Base-by-base conservation (phyloP, 2,888 invertebrate genomes). In the Luffia ferchaultella region DNA sequence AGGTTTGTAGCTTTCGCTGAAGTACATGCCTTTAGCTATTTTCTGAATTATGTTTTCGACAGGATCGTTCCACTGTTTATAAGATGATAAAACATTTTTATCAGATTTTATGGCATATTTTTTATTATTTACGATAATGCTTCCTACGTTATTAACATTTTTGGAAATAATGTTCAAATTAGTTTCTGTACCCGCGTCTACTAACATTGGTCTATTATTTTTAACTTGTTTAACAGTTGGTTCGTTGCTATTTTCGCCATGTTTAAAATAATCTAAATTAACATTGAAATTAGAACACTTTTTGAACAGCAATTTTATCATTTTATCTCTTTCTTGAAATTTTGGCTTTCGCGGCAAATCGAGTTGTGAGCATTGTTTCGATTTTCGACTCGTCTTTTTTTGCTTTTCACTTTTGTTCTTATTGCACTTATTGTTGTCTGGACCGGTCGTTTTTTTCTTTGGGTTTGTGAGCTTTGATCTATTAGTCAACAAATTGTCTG, bases 41-140 rank as follows among this genome's bases (percentile, higher is more conserved):
- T 78, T 79, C 51, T 59, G 70, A 42, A 80, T 73, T 16, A 82
- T 68, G 52, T 67, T 76, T n/a, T 82, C 82, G 48, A 80, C 71
- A 47, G 76, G 72, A 46, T 78, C 76, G n/a, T 45, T 45, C 7
- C 2, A 2, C 9, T 18, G 18, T 18, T 18, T 45, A 12, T 45
- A 30, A 30, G 30, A 12, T 30, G 30, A 30, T 30, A 30, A 30
- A 30, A 12, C 5, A 30, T 7, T 30, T 30, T 30, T 12, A 30
- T 30, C 30, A 12, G 30, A 7, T 30, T 30, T 12, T 3, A 3
- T 30, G 12, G 3, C 30, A 30, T 30, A 7, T 30, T 30, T 30
- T 12, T 30, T 30, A 30, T 3, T 30, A 7, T 30, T 30, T 30
- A 12, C 5, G 5, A 30, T 12, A 12, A 30, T 12, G 3, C 12